Conservation (phyloP, 92 coral and sea anemone genomes). For the Bergia puertoricense region DNA sequence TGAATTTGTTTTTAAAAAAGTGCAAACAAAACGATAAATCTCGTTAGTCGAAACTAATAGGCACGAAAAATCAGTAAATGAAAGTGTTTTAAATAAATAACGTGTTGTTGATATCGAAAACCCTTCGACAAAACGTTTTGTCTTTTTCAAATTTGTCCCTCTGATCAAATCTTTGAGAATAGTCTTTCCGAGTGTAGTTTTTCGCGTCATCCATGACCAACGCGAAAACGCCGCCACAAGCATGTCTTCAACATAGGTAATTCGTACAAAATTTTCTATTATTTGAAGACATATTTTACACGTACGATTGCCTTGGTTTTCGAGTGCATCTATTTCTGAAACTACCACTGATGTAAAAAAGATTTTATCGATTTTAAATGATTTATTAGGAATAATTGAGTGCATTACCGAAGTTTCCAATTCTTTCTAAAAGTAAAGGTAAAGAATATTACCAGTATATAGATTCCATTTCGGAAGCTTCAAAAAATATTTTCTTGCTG, state of each 20-base stretch:
- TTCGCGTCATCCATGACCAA: background rate
- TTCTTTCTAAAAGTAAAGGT: background rate
- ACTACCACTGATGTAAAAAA: too few species aligned
- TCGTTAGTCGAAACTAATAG: too few species aligned
- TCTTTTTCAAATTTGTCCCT: background rate
- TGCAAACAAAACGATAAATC: too few species aligned
- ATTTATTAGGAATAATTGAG: background rate
- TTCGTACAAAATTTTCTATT: background rate
- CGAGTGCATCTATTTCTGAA: too few species aligned
- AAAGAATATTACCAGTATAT: background rate
- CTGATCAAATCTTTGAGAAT: background rate
- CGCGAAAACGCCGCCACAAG: background rate
- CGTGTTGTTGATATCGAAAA: too few species aligned
- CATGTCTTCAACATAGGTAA: background rate
- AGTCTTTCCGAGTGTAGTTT: background rate
- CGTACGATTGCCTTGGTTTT: too few species aligned
- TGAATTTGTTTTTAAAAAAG: too few species aligned
- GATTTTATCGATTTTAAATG: too few species aligned
- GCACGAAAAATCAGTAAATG: too few species aligned
- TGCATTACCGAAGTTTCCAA: background rate
- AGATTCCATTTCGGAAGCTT: background rate
- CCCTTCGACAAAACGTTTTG: background rate
- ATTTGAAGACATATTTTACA: too few species aligned
- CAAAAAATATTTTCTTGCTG: background rate
- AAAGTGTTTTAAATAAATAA: too few species aligned